phyloP scores from a whole-genome alignment of 2,113 vertebrate species.

The Polypterus senegalus region DNA sequence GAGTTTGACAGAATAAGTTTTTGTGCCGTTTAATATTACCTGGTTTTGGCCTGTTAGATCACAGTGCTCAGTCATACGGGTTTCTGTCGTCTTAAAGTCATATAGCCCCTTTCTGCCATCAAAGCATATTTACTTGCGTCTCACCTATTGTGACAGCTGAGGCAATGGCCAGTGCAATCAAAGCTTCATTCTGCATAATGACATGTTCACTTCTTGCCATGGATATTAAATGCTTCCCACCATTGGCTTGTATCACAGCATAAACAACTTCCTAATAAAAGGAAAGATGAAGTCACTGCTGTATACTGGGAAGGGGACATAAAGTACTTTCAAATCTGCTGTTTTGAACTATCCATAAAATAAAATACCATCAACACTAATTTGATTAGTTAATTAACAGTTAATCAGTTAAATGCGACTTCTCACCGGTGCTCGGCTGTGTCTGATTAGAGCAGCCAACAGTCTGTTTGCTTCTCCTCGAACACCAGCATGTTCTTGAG shows the following conservation, averaged over 20 bases:
- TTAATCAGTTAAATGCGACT: no score
- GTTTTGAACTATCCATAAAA: no score
- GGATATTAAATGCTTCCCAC: constrained; percentile 64
- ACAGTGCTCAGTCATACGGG: no score
- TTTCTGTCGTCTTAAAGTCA: no score
- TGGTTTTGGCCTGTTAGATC: no score
- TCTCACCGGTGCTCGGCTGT: constrained; percentile 59
- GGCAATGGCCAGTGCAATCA: constrained; percentile 67
- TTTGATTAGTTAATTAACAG: no score
- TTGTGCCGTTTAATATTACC: neutral
- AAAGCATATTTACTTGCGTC: neutral
- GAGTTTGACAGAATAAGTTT: neutral
- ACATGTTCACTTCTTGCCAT: constrained; percentile 69
- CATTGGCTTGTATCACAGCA: constrained; percentile 60
- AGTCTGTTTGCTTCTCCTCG: constrained; percentile 63
- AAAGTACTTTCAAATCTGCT: no score
- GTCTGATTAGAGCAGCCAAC: constrained; percentile 61
- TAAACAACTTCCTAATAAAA: constrained; percentile 62
- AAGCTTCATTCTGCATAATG: constrained; percentile 76
- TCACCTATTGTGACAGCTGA: constrained; percentile 64
- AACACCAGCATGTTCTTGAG: constrained; percentile 51
- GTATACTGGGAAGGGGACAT: no score
- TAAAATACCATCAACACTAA: no score
- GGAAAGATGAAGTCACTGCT: constrained; percentile 3
- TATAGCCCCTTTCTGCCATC: no score